Evolutionary conservation across 1,140 invertebrate species (phyloP).

Genomic region (Drosophila biarmipes): DNA sequence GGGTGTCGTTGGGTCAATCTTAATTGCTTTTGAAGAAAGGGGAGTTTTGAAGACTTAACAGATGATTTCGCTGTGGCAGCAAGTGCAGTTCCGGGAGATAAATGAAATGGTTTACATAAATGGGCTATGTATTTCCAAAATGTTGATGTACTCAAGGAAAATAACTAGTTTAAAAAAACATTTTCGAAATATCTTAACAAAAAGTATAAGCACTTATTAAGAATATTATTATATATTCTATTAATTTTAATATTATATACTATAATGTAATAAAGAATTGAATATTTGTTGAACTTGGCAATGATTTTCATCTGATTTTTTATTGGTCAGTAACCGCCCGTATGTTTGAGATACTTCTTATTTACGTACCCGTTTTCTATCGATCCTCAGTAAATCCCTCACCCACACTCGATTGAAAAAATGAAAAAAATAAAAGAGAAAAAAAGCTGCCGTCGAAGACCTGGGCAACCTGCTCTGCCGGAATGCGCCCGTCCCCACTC

Average conservation of each 20-base stretch:
- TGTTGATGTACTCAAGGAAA: not conserved
- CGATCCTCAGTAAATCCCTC: conserved; percentile 26
- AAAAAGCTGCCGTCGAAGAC: conserved; percentile 11
- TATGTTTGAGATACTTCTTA: conserved; percentile 17
- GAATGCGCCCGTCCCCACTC: conserved; percentile 37
- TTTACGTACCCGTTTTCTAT: conserved; percentile 17
- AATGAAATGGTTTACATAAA: conserved; percentile 24
- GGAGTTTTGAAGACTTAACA: conserved; percentile 2
- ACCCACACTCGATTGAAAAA: conserved; percentile 18
- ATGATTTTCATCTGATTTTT: conserved; percentile 15
- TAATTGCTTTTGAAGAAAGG: conserved; percentile 4
- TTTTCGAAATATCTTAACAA: no score
- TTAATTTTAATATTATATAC: no score
- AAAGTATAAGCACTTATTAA: no score
- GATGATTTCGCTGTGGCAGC: conserved; percentile 23
- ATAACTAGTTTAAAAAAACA: not conserved
- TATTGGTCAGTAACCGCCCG: conserved; percentile 1
- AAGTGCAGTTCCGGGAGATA: conserved; percentile 20
- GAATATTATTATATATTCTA: no score
- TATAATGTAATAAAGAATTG: no score
- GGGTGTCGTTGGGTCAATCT: conserved; percentile 58
- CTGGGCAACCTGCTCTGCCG: conserved; percentile 31
- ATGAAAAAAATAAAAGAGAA: not conserved
- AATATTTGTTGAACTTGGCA: no score
- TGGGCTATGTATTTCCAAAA: not conserved